These are phyloP conservation scores for Taxidea taxus DNA, from an alignment of 2,113 vertebrate genomes.

Conservation along the genomic window DNA sequence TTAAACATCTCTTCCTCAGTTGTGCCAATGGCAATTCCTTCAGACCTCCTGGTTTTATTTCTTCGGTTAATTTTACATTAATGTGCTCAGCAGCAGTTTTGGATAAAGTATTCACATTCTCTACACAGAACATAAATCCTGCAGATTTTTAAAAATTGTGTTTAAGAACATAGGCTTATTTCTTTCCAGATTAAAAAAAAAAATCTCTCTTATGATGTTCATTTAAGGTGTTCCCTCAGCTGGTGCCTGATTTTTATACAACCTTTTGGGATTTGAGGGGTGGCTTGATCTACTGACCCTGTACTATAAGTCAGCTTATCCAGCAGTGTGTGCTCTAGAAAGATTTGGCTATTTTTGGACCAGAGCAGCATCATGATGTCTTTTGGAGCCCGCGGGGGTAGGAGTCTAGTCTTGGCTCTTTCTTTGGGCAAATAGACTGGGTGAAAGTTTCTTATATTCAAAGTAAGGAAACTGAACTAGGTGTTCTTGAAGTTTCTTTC, in stretches of 20 bases:
- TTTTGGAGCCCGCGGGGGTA: not conserved
- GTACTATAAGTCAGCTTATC: not conserved
- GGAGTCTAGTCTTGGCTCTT: not conserved
- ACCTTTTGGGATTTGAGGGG: not conserved
- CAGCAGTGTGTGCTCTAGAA: not conserved
- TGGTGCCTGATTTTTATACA: not conserved
- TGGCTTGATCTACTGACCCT: rapidly evolving
- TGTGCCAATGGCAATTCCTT: not conserved
- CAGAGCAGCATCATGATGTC: not conserved
- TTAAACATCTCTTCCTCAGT: not conserved
- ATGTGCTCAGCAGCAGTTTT: not conserved
- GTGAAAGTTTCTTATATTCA: not conserved
- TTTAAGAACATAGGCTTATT: not conserved
- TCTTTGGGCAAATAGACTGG: not conserved
- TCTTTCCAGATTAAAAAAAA: not conserved
- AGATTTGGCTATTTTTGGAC: too few relatives aligned
- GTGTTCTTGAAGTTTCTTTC: not conserved
- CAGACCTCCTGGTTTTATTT: conserved; percentile 25
- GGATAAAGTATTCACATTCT: not conserved
- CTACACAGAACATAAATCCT: not conserved
- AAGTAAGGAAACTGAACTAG: not conserved
- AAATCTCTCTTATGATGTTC: not conserved
- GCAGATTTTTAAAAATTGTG: not conserved
- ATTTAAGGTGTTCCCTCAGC: not conserved
- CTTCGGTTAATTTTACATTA: conserved; percentile 14